Evolutionary conservation across 2,888 invertebrate genomes (phyloP).

Genomic region (Ethmia dodecea): DNA sequence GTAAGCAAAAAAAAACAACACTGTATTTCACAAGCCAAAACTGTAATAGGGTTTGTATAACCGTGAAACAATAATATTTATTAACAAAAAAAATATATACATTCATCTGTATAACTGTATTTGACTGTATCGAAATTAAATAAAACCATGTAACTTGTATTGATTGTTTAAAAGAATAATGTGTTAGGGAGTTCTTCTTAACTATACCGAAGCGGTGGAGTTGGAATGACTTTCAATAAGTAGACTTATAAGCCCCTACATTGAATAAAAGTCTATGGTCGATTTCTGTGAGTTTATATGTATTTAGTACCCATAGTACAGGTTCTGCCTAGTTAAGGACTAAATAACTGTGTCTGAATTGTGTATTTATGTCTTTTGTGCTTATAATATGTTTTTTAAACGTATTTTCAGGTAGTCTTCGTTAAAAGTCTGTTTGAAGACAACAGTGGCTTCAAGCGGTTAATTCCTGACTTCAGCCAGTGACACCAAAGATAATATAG

Average conservation of each 20-base stretch:
- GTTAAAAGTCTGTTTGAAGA: slow-evolving; percentile 88
- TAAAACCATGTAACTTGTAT: neutral
- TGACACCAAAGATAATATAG: slow-evolving; percentile 9
- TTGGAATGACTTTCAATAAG: no score
- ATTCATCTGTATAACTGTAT: no score
- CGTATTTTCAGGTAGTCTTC: slow-evolving; percentile 80
- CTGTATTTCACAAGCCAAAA: neutral
- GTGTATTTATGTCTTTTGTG: neutral
- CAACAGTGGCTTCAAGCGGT: slow-evolving; percentile 31
- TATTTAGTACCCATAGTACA: neutral
- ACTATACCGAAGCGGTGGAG: no score
- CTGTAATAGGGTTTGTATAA: neutral
- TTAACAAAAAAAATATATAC: no score
- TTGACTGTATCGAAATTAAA: neutral
- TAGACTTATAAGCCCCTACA: neutral
- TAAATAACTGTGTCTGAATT: neutral
- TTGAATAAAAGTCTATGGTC: neutral
- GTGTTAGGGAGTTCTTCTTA: no score
- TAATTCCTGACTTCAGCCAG: slow-evolving; percentile 38
- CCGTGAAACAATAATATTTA: neutral
- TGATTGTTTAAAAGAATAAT: no score
- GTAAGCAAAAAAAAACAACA: slow-evolving; percentile 23
- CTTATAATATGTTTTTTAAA: neutral
- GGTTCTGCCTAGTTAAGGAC: neutral
- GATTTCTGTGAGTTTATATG: neutral